These are phyloP conservation scores for Prunella fulvescens DNA, from an alignment of 2,113 vertebrate genomes.

Conservation along the genomic window DNA sequence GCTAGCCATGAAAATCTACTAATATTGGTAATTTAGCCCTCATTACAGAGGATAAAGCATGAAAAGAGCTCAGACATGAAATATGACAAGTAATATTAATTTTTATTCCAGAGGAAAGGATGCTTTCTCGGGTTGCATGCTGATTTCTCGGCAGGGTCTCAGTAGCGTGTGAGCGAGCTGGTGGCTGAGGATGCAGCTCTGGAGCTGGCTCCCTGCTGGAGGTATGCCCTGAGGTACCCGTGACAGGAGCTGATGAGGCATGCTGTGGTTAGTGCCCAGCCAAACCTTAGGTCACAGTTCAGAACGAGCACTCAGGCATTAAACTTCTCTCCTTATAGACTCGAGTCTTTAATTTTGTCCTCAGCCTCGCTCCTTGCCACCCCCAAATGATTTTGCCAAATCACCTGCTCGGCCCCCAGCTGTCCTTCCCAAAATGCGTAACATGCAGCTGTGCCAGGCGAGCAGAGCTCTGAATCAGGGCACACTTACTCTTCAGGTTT, in stretches of 20 bases:
- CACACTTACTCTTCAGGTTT: neutral
- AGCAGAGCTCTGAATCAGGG: neutral
- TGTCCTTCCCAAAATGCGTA: slow-evolving; percentile 12
- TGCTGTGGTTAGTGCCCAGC: slow-evolving; percentile 78
- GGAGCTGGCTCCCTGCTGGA: slow-evolving; percentile 75
- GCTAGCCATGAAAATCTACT: slow-evolving; percentile 92
- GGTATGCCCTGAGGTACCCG: slow-evolving; percentile 69
- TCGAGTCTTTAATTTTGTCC: neutral
- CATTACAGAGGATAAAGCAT: slow-evolving; percentile 90
- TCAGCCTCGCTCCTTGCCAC: neutral
- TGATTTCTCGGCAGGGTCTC: slow-evolving; percentile 84
- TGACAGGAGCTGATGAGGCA: slow-evolving; percentile 79
- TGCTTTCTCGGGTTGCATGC: slow-evolving; percentile 84
- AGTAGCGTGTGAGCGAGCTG: slow-evolving; percentile 69
- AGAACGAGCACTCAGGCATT: slow-evolving; percentile 70
- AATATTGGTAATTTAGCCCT: slow-evolving; percentile 91
- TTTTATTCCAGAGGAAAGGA: slow-evolving; percentile 88
- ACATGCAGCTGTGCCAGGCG: neutral
- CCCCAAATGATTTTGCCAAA: slow-evolving; percentile 50
- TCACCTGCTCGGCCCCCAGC: slow-evolving; percentile 37
- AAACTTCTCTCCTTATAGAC: slow-evolving; percentile 62
- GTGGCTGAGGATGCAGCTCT: slow-evolving; percentile 71
- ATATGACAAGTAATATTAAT: slow-evolving; percentile 93
- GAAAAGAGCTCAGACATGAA: slow-evolving; percentile 91
- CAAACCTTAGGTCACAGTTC: slow-evolving; percentile 78